Evolutionary conservation across 2,797 vertebrate genomes (phyloP), one percentile per base, ranked within the genome.

Genomic region (Falco columbarius): DNA sequence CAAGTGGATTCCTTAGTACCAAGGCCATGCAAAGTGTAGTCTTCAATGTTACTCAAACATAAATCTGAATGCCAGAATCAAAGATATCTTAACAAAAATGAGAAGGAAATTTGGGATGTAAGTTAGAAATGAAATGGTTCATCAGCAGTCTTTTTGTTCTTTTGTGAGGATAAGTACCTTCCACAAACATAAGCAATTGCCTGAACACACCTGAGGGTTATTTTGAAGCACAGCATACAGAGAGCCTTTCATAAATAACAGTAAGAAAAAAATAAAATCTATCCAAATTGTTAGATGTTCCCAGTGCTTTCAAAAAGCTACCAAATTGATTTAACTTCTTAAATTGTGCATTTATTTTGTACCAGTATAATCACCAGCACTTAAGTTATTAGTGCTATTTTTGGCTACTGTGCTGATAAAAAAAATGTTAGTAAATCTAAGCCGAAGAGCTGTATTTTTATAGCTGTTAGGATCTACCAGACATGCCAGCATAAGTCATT

Each of bases 311-410:
- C 83, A 76, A 75, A 93, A 74, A 52, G 16, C 15, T 44, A 52
- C 21, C 29, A 89, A 93, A 86, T 42, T 90, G 46, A 83, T 93
- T 67, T 86, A 92, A 83, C 52, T 94, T 83, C 54, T 89, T 86
- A 74, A 95, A 68, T 12, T 5, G 4, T 81, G 20, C 36, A 74
- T 87, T 83, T 61, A 55, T 92, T 97, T 97, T 93, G 38, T 79
- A 51, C 20, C 32, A 44, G 32, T 83, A 32, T 93, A 97, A 96
- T 92, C 66, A 94, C 21, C 47, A 80, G 36, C 52, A 93, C 58
- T 93, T 95, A 95, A 81, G 38, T 76, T 90, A 84, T 90, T 91
- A 93, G 32, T 66, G 67, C 24, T 95, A 47, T 85, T 79, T 95
- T 89, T 91, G 56, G 76, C 59, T 92, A n/a, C 32, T 68, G 32